Evolutionary conservation across 2,113 vertebrate genomes (phyloP).

Genomic region (Mellivora capensis): DNA sequence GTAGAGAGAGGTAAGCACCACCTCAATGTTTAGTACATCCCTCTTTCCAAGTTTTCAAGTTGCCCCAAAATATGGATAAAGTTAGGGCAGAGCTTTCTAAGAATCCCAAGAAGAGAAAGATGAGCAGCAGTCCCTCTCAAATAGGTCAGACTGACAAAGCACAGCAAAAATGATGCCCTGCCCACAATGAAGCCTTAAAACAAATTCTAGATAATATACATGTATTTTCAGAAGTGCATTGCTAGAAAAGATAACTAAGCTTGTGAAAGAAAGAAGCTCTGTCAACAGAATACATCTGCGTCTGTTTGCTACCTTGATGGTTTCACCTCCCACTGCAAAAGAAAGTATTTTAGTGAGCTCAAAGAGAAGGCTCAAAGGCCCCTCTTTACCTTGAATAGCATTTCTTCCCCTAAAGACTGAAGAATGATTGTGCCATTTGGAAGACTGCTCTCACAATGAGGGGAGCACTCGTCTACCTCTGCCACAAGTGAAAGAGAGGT

Average conservation of each 20-base stretch:
- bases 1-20: background rate
- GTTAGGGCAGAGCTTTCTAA: background rate
- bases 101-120: background rate
- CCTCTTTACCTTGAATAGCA: background rate
- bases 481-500: background rate
- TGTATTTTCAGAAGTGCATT: background rate
- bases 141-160: background rate
- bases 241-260: background rate
- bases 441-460: background rate
- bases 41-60: background rate
- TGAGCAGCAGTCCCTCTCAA: background rate
- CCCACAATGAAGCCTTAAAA: background rate
- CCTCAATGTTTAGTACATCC: background rate
- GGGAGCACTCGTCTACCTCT: background rate
- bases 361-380: background rate
- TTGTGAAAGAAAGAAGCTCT: background rate
- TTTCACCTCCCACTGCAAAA: background rate
- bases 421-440: background rate
- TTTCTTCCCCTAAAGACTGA: background rate
- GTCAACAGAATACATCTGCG: background rate
- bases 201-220: background rate
- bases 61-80: background rate
- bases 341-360: background rate
- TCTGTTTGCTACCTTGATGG: background rate
- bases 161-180: background rate